Evolutionary conservation across 2,888 invertebrate genomes (phyloP).

Genomic region (Ichneumon xanthorius): DNA sequence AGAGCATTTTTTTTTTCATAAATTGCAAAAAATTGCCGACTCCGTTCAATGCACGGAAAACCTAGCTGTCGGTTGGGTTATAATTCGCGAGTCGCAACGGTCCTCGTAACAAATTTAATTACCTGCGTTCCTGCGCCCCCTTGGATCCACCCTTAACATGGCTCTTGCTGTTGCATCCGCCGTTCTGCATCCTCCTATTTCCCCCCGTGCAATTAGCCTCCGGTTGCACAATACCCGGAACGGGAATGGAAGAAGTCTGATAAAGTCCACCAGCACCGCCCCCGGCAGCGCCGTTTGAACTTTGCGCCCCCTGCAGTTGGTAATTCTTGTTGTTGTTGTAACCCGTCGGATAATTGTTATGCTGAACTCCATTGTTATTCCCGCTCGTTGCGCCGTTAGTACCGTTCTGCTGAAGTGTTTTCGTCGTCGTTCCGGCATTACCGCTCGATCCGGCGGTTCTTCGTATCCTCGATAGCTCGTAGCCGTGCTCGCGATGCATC

Average conservation of each 20-base stretch:
- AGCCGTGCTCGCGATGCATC: conserved; percentile 96
- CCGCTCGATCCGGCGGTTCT: conserved; percentile 84
- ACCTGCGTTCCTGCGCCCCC: conserved; percentile 80
- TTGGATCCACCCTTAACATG: conserved; percentile 80
- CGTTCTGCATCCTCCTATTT: conserved; percentile 79
- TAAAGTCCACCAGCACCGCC: conserved; percentile 72
- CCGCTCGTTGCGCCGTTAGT: conserved; percentile 64
- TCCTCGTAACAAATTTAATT: conserved; percentile 2
- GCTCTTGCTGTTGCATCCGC: conserved; percentile 83
- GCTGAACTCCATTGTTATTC: conserved; percentile 70
- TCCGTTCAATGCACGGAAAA: not conserved
- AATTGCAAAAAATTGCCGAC: not conserved
- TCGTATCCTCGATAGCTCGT: conserved; percentile 93
- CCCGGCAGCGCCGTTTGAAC: conserved; percentile 62
- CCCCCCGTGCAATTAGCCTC: conserved; percentile 74
- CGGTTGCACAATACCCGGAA: conserved; percentile 76
- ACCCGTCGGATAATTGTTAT: conserved; percentile 74
- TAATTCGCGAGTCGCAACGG: not conserved
- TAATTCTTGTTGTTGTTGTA: conserved; percentile 79
- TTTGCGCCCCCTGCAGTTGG: conserved; percentile 76
- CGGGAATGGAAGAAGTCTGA: conserved; percentile 77
- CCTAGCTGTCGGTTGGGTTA: not conserved
- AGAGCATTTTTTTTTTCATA: too few relatives aligned
- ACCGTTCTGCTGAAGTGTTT: conserved; percentile 73
- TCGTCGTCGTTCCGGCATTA: conserved; percentile 63